These are phyloP conservation scores for Lagorchestes hirsutus DNA, from an alignment of 2,797 vertebrate species.

Conservation along the genomic window DNA sequence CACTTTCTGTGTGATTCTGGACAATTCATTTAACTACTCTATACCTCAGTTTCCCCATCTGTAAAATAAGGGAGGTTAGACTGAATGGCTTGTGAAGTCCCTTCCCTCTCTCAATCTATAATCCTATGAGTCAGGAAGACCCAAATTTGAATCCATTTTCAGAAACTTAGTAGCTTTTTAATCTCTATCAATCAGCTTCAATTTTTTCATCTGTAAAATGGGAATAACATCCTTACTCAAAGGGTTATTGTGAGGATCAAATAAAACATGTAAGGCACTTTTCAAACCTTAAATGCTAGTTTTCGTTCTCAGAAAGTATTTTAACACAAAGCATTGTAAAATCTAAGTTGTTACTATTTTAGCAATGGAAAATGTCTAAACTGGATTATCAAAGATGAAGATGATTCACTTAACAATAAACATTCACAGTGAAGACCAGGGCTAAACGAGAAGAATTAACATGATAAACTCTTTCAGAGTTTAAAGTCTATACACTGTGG, in stretches of 20 bases:
- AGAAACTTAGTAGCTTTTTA: background rate
- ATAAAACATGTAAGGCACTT: background rate
- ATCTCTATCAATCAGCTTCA: background rate
- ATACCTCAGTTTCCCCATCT: slow-evolving; percentile 12
- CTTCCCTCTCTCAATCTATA: background rate
- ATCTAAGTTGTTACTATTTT: background rate
- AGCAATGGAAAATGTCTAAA: background rate
- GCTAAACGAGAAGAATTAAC: background rate
- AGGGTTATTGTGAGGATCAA: background rate
- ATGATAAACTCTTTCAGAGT: background rate
- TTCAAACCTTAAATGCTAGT: background rate
- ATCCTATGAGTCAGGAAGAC: background rate
- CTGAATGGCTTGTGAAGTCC: background rate
- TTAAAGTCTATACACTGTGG: background rate
- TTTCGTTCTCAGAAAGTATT: background rate
- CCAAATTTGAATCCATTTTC: background rate
- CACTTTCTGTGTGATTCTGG: slow-evolving; percentile 16
- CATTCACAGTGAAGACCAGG: background rate
- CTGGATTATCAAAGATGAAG: background rate
- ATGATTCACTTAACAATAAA: background rate
- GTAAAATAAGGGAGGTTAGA: slow-evolving; percentile 6
- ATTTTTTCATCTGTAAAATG: background rate
- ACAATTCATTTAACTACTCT: background rate
- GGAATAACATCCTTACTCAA: background rate
- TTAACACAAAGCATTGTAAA: background rate